Conservation (phyloP, 2,888 invertebrate species). For the Abrostola tripartita region DNA sequence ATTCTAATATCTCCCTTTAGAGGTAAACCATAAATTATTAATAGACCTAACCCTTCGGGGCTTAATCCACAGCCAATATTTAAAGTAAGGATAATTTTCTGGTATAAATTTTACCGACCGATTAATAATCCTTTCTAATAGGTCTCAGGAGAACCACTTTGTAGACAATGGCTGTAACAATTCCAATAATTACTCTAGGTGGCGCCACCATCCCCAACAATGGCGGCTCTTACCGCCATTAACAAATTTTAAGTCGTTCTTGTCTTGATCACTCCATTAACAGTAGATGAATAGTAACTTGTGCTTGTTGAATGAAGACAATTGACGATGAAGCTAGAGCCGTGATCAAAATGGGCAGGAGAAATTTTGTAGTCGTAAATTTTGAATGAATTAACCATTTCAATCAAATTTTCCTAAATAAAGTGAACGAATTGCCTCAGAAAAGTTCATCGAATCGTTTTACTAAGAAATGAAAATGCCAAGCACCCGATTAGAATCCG, state of each 20-base stretch:
- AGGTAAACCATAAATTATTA: slow-evolving; percentile 32
- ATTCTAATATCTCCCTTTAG: not conserved
- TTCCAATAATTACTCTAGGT: slow-evolving; percentile 64
- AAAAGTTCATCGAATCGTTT: not conserved
- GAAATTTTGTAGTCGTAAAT: no score
- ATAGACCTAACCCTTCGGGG: slow-evolving; percentile 35
- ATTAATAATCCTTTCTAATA: slow-evolving; percentile 60
- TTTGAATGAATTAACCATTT: no score
- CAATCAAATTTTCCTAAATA: no score
- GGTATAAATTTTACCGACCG: slow-evolving; percentile 44
- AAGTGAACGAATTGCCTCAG: no score
- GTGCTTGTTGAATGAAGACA: slow-evolving; percentile 19
- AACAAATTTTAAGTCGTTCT: slow-evolving; percentile 57
- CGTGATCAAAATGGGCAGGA: no score
- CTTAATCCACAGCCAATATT: slow-evolving; percentile 38
- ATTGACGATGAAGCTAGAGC: slow-evolving; percentile 7
- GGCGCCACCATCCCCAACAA: slow-evolving; percentile 46
- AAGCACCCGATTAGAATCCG: not conserved
- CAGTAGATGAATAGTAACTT: slow-evolving; percentile 41
- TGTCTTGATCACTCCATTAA: slow-evolving; percentile 57
- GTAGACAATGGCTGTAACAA: slow-evolving; percentile 57
- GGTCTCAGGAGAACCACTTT: slow-evolving; percentile 51
- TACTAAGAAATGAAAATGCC: not conserved
- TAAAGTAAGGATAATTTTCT: slow-evolving; percentile 45
- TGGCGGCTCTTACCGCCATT: slow-evolving; percentile 55